phyloP scores from a whole-genome alignment of 2,888 invertebrate species.

The Ichneumon xanthorius region DNA sequence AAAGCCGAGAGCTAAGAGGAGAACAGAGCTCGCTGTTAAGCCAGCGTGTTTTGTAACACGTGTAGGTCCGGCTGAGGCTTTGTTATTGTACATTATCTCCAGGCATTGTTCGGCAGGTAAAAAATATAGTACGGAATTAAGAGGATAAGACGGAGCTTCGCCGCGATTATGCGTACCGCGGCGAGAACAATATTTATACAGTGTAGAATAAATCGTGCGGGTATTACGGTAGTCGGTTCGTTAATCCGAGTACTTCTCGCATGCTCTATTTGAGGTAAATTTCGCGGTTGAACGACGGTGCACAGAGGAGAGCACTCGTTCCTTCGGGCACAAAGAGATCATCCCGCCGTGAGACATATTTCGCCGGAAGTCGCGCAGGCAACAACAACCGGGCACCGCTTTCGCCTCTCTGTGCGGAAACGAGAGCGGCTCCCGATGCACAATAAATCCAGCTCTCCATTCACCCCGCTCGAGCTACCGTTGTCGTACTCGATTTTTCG shows the following conservation, averaged over 20 bases:
- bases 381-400: constrained; percentile 69
- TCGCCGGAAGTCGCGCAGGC: constrained; percentile 37
- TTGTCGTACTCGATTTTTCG: constrained; percentile 39
- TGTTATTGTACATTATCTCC: constrained; percentile 52
- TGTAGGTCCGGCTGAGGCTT: constrained; percentile 43
- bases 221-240: constrained; percentile 5
- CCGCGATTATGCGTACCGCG: not conserved
- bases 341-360: constrained; percentile 68
- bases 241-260: constrained; percentile 1
- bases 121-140: constrained; percentile 26
- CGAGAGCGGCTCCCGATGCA: constrained; percentile 68
- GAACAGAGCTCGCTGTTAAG: constrained; percentile 8
- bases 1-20: not conserved
- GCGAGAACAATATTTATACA: not conserved
- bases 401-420: constrained; percentile 67
- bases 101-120: constrained; percentile 42
- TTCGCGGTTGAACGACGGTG: not conserved
- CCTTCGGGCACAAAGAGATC: constrained; percentile 71
- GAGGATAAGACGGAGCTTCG: not conserved
- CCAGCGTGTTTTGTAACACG: constrained; percentile 53
- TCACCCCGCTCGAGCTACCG: constrained; percentile 59
- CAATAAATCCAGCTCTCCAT: constrained; percentile 64
- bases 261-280: constrained; percentile 32
- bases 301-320: constrained; percentile 12
- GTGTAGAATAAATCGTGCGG: not conserved